A percentile compares a stretch with the other conserved stretches of the same genome.
These are phyloP conservation scores for Corydoras sp. DNA, from an alignment of 2,113 vertebrate genomes.

Conservation along the genomic window DNA sequence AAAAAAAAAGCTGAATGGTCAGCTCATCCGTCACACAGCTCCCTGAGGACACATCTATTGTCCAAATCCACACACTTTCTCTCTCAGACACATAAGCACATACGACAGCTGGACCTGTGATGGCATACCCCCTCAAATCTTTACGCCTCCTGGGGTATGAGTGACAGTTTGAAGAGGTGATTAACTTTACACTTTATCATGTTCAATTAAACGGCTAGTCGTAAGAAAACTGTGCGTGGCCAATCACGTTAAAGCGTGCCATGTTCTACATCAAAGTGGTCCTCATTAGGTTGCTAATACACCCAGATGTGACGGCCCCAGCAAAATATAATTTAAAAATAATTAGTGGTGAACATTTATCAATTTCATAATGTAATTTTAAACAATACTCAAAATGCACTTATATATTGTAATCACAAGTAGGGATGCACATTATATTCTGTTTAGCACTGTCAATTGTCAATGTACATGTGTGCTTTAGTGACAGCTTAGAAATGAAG, in stretches of 20 bases:
- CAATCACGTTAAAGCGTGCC: slow-evolving; percentile 53
- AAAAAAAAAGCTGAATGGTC: slow-evolving; percentile 93
- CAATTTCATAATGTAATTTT: too few species aligned
- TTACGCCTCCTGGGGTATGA: slow-evolving; percentile 87
- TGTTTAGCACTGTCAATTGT: too few species aligned
- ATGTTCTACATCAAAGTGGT: slow-evolving; percentile 71
- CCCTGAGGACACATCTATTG: slow-evolving; percentile 94
- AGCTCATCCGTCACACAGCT: slow-evolving; percentile 93
- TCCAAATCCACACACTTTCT: slow-evolving; percentile 54
- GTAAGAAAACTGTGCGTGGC: slow-evolving; percentile 49
- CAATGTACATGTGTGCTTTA: too few species aligned
- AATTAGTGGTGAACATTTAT: slow-evolving; percentile 15
- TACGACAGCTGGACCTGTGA: slow-evolving; percentile 87
- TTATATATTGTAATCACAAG: too few species aligned
- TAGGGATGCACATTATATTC: too few species aligned
- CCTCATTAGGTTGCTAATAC: slow-evolving; percentile 37
- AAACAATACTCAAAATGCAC: background rate
- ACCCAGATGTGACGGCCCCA: slow-evolving; percentile 74
- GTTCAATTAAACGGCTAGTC: slow-evolving; percentile 96
- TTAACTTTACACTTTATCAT: slow-evolving; percentile 99
- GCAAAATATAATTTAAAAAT: slow-evolving; percentile 71
- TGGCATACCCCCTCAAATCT: slow-evolving; percentile 73
- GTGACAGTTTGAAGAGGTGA: slow-evolving; percentile 99
- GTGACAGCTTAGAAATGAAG: too few species aligned
- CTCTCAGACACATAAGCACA: slow-evolving; percentile 50